Conservation (phyloP, 2,888 invertebrate genomes). For the Acanthosepion esculentum region DNA sequence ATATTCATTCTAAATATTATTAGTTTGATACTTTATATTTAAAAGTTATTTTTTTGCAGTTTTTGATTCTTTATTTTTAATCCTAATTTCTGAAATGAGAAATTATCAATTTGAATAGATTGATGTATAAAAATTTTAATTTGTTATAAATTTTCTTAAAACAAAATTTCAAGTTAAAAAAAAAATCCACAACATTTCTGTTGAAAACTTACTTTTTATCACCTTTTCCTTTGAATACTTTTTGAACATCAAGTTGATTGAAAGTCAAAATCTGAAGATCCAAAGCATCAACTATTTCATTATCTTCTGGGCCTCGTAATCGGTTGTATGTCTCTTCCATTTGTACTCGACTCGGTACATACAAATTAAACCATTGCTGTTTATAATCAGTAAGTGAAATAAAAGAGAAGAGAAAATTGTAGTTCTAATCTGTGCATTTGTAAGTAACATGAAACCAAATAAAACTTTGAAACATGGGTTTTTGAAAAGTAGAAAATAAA, state of each 20-base stretch:
- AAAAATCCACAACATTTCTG: not conserved
- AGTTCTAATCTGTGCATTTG: too few relatives aligned
- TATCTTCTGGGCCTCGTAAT: constrained; percentile 38
- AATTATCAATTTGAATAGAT: too few relatives aligned
- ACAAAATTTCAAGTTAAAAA: not conserved
- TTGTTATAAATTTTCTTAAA: not conserved
- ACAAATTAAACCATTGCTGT: constrained; percentile 73
- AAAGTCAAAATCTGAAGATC: constrained; percentile 50
- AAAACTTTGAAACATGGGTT: not conserved
- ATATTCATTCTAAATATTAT: too few relatives aligned
- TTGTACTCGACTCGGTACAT: constrained; percentile 67
- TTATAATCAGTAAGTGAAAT: constrained; percentile 48
- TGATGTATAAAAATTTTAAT: not conserved
- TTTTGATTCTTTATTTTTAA: too few relatives aligned
- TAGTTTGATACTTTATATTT: too few relatives aligned
- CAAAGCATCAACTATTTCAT: constrained; percentile 48
- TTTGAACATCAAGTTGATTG: constrained; percentile 64
- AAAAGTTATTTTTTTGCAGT: too few relatives aligned
- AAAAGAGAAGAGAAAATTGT: not conserved
- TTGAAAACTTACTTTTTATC: constrained; percentile 66
- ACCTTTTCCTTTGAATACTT: constrained; percentile 70
- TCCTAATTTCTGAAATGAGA: too few relatives aligned
- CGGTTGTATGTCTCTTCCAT: constrained; percentile 56
- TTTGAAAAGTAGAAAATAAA: not conserved
- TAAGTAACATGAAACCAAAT: too few relatives aligned